Base-by-base conservation (phyloP, 2,888 invertebrate genomes). In the Adineta ricciae region DNA sequence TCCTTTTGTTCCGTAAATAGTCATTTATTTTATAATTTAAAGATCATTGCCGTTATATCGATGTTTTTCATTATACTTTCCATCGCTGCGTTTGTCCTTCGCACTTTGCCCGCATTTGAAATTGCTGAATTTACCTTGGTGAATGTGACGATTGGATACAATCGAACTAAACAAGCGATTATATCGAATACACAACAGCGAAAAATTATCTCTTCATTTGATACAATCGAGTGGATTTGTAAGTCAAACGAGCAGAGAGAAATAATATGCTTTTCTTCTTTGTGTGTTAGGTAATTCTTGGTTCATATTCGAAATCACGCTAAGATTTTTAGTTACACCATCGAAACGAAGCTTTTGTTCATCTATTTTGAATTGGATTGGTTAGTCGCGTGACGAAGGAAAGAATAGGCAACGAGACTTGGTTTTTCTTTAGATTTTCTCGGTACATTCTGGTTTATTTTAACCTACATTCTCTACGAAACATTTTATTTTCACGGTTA, bases 1-100 rank as follows among this genome's bases (percentile, higher is more conserved):
- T 46, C 46, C 11, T 50, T 50, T 50, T n/a, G n/a, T n/a, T n/a
- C n/a, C n/a, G n/a, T n/a, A n/a, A n/a, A n/a, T n/a, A n/a, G n/a
- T n/a, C n/a, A n/a, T 16, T 64, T 32, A 16, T 64, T 64, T 27
- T 3, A 64, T 46, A 64, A 32, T 64, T 16, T 11, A 64, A 32
- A 64, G 64, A 36, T 64, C 11, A 32, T 85, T 27, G 73, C 85
- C n/a, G 50, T 83, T n/a, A 36, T 85, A 9, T 85, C 85, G 16
- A 56, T 85, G 21, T 83, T 85, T 84, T 85, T 85, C 41, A 84
- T 85, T 24, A 54, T 78, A 27, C 16, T 78, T 78, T 85, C 85
- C 83, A 85, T 85, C 36, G 7, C 78, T 8, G 38, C 84, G 64
- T 85, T 82, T 84, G 54, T 73, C 38, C 64, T 84, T 27, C 83